A percentile compares a stretch with the other conserved stretches of the same genome.
These are phyloP conservation scores for Neosalanx taihuensis DNA, from an alignment of 2,797 vertebrate species.

Conservation along the genomic window DNA sequence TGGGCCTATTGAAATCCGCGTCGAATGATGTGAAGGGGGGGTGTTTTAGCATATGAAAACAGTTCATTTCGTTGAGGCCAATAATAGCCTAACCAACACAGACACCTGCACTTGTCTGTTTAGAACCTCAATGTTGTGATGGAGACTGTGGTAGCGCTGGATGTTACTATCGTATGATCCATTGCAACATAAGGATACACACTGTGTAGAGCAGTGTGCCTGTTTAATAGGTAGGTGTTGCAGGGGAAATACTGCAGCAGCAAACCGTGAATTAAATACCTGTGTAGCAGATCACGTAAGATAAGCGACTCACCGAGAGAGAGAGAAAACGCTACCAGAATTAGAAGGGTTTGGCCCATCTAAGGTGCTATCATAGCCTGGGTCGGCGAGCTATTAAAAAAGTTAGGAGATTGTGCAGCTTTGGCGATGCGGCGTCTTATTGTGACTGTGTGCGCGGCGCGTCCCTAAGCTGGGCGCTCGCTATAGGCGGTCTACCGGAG, in stretches of 20 bases:
- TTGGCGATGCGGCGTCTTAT: conserved; percentile 54
- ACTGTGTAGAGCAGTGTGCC: conserved; percentile 36
- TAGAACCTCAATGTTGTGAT: background rate
- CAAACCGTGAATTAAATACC: conserved; percentile 61
- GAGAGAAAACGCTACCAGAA: conserved; percentile 10
- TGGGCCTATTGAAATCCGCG: background rate
- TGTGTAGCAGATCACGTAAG: conserved; percentile 42
- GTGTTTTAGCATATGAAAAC: background rate
- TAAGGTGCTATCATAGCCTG: conserved; percentile 27
- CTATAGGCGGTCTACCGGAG: conserved; percentile 63
- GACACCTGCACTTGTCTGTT: background rate
- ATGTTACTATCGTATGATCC: background rate
- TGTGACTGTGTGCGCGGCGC: conserved; percentile 47
- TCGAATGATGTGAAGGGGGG: background rate
- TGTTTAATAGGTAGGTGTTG: conserved; percentile 69
- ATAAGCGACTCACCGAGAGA: conserved; percentile 9
- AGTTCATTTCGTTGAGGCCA: background rate
- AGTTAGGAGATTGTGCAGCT: conserved; percentile 68
- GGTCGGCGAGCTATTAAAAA: conserved; percentile 58
- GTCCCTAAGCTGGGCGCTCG: conserved; percentile 51
- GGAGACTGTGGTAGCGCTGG: background rate
- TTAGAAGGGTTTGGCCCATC: conserved; percentile 18
- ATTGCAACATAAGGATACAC: conserved; percentile 3
- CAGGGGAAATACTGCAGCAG: conserved; percentile 69
- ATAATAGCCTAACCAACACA: conserved; percentile 2